These are phyloP conservation scores for Cheilosia vulpina DNA, from an alignment of 2,888 invertebrate genomes.

Conservation along the genomic window DNA sequence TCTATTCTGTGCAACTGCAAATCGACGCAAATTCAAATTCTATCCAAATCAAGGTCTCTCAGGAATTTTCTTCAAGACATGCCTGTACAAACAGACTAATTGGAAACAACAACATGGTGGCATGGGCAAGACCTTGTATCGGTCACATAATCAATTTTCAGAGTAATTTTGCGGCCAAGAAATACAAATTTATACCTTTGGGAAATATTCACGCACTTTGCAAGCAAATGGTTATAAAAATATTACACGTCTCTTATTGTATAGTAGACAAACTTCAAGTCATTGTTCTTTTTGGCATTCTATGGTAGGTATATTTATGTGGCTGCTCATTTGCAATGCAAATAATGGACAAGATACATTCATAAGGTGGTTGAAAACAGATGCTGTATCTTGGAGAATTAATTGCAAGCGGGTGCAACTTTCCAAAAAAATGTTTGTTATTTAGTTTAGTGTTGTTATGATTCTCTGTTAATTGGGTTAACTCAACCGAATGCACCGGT, in stretches of 20 bases:
- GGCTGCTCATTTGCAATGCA: slow-evolving; percentile 57
- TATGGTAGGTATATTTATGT: not conserved
- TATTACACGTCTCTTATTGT: not conserved
- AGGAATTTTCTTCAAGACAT: slow-evolving; percentile 44
- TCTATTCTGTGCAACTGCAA: not conserved
- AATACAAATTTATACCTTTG: slow-evolving; percentile 32
- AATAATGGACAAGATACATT: slow-evolving; percentile 58
- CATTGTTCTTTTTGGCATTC: slow-evolving; percentile 45
- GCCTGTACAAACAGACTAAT: slow-evolving; percentile 50
- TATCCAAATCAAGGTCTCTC: slow-evolving; percentile 57
- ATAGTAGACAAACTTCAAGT: slow-evolving; percentile 16
- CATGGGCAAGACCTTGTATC: slow-evolving; percentile 60
- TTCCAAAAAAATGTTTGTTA: slow-evolving; percentile 53
- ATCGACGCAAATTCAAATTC: slow-evolving; percentile 23
- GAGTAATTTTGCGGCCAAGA: slow-evolving; percentile 39
- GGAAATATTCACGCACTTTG: slow-evolving; percentile 54
- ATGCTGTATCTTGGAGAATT: slow-evolving; percentile 40
- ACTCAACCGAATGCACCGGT: slow-evolving; percentile 25
- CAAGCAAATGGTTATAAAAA: slow-evolving; percentile 22
- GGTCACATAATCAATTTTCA: slow-evolving; percentile 63
- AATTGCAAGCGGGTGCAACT: slow-evolving; percentile 64
- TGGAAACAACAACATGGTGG: slow-evolving; percentile 52
- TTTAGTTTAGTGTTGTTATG: slow-evolving; percentile 22
- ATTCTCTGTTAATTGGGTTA: slow-evolving; percentile 31
- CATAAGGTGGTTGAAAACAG: slow-evolving; percentile 46